Percentiles rank a stretch among this genome's conserved stretches.
Conservation (phyloP, 2,113 vertebrate genomes). For the Martes martes region DNA sequence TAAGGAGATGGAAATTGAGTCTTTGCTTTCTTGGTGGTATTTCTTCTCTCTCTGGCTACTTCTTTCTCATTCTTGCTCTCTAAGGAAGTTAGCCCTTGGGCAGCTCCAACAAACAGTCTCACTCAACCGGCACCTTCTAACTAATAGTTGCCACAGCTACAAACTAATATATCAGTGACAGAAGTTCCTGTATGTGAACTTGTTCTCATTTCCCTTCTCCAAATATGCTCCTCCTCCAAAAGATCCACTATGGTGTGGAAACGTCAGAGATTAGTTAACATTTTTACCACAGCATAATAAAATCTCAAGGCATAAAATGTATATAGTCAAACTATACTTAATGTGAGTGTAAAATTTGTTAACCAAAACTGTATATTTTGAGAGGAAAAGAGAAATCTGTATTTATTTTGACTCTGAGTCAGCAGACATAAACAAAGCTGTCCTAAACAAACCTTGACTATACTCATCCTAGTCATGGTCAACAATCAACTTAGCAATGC, state of each 20-base stretch:
- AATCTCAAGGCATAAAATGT: neutral
- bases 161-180: neutral
- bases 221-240: neutral
- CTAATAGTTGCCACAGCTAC: neutral
- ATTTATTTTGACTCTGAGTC: neutral
- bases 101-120: neutral
- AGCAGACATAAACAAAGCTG: neutral
- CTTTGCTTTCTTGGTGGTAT: neutral
- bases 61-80: neutral
- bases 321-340: neutral
- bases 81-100: neutral
- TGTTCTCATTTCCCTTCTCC: neutral
- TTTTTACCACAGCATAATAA: neutral
- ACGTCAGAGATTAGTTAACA: neutral
- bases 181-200: neutral
- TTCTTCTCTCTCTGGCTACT: neutral
- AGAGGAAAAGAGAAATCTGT: neutral
- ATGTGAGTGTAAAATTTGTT: neutral
- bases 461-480: neutral
- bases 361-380: neutral
- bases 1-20: neutral
- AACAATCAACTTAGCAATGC: neutral
- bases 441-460: neutral
- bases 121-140: neutral
- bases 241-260: neutral